A percentile compares a stretch with the other conserved stretches of the same genome.
Conservation (phyloP, 2,797 vertebrate species). For the Spinibarbus caldwelli region DNA sequence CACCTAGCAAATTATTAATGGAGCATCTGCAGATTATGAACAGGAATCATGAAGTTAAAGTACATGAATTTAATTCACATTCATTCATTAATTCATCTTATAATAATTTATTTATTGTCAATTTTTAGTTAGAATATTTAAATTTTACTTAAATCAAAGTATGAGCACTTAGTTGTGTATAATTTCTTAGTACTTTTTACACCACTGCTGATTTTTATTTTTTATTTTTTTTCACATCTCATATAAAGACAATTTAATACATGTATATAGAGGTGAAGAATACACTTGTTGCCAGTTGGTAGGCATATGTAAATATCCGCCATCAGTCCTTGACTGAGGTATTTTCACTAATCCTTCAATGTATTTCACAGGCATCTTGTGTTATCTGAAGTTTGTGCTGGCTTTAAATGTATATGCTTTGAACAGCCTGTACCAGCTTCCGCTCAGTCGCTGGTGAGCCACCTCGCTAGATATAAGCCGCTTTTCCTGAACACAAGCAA, state of each 20-base stretch:
- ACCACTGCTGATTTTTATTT: background rate
- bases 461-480: constrained; percentile 69
- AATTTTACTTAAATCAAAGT: background rate
- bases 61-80: background rate
- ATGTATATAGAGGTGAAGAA: background rate
- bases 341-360: constrained; percentile 60
- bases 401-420: constrained; percentile 69
- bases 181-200: background rate
- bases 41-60: background rate
- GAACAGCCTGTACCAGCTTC: constrained; percentile 57
- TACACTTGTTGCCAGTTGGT: constrained; percentile 17
- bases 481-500: constrained; percentile 63
- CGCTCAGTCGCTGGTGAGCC: constrained; percentile 57
- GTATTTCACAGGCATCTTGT: constrained; percentile 58
- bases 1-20: background rate
- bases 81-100: background rate
- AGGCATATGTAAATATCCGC: constrained; percentile 16
- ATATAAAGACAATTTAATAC: background rate
- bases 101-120: background rate
- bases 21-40: background rate
- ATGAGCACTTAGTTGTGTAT: background rate
- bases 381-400: constrained; percentile 57
- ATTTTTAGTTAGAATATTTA: background rate
- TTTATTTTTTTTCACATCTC: background rate
- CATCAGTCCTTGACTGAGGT: constrained; percentile 12